Base-by-base conservation (phyloP, 1,140 invertebrate genomes). In the Drosophila repletoides region DNA sequence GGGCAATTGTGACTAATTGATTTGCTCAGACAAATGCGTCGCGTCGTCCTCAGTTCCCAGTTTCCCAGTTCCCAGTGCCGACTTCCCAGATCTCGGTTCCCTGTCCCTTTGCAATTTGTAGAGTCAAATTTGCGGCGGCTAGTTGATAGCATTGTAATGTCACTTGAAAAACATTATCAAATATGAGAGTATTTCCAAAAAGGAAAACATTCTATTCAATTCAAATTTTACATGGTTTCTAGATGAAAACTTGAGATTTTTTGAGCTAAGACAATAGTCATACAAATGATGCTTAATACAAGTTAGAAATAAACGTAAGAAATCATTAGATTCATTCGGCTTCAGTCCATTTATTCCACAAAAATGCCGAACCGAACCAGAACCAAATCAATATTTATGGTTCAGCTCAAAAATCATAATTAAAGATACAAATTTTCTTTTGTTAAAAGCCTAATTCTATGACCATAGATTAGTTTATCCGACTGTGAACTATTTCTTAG, bases 1-100 rank as follows among this genome's bases (percentile, higher is more conserved):
- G 24, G 60, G 79, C 60, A 61, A 74, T 86, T 65, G 79, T 86
- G 71, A 84, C 79, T 84, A 84, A 84, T 84, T 84, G 79, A 84
- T 83, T 83, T 74, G 73, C 73, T 59, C 52, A 46, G 49, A 72
- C 55, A 72, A 80, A 76, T 68, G 67, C 55, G 45, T 55, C 58
- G 38, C 43, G 51, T 33, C 58, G 52, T 45, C 53, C 21, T 9
- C 31, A 61, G 36, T 66, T 53, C 5, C 7, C 17, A 48, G n/a
- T 41, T 53, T 36, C 4, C 14, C 33, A 40, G 14, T 26, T 12
- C 24, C 19, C 19, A 4, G 6, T 43, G 26, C 55, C 45, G 19
- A 43, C 7, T 49, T 26, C 15, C 38, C 19, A 24, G 46, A 36
- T 48, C n/a, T n/a, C n/a, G n/a, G n/a, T n/a, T n/a, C n/a, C n/a